Evolutionary conservation across 2,113 vertebrate species (phyloP), one percentile per base, ranked within the genome.

Genomic region (Plectropomus leopardus): DNA sequence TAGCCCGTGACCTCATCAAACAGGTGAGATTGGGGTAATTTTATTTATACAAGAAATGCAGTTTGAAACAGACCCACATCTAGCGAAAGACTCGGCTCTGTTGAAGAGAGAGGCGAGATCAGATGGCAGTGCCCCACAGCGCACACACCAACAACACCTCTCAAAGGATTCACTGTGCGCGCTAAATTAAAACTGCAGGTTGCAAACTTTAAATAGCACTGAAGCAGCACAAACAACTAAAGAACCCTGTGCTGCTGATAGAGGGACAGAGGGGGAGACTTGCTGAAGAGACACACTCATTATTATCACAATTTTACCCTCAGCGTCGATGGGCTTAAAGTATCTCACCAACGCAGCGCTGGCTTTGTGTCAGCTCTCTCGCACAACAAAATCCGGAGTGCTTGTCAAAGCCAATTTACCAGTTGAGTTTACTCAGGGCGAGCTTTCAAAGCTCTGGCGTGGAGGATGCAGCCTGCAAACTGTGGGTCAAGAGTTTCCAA

Each of bases 201-300:
- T 78, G 83, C 75, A 84, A 76, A 85, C 74, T 87, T 90, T 76
- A 87, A 89, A 86, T 69, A 87, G 78, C 78, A 81, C 72, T 16
- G 57, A 65, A 73, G 79, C 19, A 53, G 80, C 59, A 76, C 78
- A 87, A 79, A 78, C 63, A 78, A 53, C 80, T n/a, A 11, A 66
- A 83, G 57, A 63, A 81, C n/a, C 42, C 69, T 24, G 60, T 15
- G 64, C 69, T 76, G 77, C 82, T 83, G 80, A 71, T 61, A 55
- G 74, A 42, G 1, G 5, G 73, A 66, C 73, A 30, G 61, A 24
- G 60, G 73, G 60, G 57, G 28, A 76, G 75, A 63, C 58, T 71
- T 76, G 78, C 66, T 74, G 59, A 83, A 73, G 81, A 90, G 76
- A 85, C 86, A 86, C 79, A 84, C 80, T 84, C 72, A 79, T 75